A percentile compares a stretch with the other conserved stretches of the same genome.
Conservation (phyloP, 1,140 invertebrate genomes). For the Drosophila varians region DNA sequence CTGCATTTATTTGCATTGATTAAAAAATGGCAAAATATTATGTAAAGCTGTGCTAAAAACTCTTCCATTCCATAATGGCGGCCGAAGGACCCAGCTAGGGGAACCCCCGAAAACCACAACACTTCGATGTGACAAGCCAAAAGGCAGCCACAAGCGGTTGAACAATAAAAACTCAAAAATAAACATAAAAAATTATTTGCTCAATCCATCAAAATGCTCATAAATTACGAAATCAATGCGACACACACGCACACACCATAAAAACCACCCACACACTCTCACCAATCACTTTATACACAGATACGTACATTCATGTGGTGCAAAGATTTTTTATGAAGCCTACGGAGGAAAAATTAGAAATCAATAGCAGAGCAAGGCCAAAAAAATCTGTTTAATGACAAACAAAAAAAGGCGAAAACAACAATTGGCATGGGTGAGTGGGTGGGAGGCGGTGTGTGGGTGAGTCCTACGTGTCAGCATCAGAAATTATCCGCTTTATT, state of each 20-base stretch:
- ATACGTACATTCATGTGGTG: conserved; percentile 5
- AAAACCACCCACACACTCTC: conserved; percentile 14
- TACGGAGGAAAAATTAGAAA: conserved; percentile 64
- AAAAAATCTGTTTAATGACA: conserved; percentile 66
- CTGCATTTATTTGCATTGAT: background rate
- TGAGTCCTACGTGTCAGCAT: conserved; percentile 40
- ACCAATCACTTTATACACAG: background rate
- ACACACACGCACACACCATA: conserved; percentile 38
- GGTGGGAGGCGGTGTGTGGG: conserved; percentile 1
- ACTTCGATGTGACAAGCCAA: conserved; percentile 11
- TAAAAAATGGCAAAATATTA: background rate
- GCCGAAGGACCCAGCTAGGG: background rate
- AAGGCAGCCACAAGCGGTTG: conserved; percentile 31
- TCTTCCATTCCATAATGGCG: conserved; percentile 3
- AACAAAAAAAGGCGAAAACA: conserved; percentile 38
- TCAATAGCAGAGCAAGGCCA: conserved; percentile 53
- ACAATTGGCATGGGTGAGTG: conserved; percentile 27
- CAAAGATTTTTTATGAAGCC: conserved; percentile 41
- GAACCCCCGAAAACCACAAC: conserved; percentile 8
- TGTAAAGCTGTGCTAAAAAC: background rate
- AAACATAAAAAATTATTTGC: conserved; percentile 60
- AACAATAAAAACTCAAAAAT: conserved; percentile 55
- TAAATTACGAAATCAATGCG: conserved; percentile 70
- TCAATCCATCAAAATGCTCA: conserved; percentile 67
- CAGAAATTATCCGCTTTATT: conserved; percentile 62